These are phyloP conservation scores for Aptenodytes forsteri DNA, from an alignment of 2,113 vertebrate genomes.

Conservation along the genomic window DNA sequence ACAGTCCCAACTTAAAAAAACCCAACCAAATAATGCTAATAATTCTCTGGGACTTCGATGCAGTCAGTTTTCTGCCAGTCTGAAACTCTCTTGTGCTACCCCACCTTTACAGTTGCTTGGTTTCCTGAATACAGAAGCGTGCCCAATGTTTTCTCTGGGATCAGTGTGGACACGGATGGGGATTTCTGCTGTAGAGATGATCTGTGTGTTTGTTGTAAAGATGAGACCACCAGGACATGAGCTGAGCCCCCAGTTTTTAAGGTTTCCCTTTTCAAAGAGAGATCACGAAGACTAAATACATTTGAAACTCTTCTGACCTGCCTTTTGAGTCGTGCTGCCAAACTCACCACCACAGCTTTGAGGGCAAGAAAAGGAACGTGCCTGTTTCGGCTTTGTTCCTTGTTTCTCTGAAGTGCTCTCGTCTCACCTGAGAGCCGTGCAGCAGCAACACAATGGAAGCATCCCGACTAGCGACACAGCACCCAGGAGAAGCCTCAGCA, in stretches of 20 bases:
- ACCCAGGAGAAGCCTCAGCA: neutral
- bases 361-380: no score
- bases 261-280: no score
- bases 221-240: fast-evolving
- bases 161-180: neutral
- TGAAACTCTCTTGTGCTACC: neutral
- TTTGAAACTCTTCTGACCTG: neutral
- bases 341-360: fast-evolving
- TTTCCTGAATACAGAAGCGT: fast-evolving
- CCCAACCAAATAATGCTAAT: neutral
- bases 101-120: neutral
- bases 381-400: neutral
- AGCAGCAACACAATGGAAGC: no score
- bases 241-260: neutral
- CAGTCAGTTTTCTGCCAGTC: neutral
- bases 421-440: fast-evolving
- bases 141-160: neutral
- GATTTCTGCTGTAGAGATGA: neutral
- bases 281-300: neutral
- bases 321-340: neutral
- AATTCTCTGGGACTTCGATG: neutral
- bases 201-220: no score
- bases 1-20: neutral
- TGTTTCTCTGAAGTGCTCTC: neutral
- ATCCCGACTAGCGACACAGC: fast-evolving